Evolutionary conservation across 2,797 vertebrate species (phyloP).

Genomic region (Phalanger gymnotis): DNA sequence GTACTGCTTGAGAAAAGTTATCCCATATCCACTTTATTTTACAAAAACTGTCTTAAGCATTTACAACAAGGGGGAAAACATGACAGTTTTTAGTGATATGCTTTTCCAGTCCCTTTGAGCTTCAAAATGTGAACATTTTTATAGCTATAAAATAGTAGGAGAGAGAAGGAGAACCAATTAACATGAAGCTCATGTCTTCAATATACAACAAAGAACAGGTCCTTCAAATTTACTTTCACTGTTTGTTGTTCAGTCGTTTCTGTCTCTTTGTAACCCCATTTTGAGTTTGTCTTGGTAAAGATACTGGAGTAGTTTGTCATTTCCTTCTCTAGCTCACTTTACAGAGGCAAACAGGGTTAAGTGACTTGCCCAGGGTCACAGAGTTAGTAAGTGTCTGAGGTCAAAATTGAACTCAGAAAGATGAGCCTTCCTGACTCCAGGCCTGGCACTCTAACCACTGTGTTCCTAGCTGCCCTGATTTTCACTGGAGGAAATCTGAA

Average conservation of each 20-base stretch:
- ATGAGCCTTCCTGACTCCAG: background rate
- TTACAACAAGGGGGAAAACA: background rate
- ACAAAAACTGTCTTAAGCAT: background rate
- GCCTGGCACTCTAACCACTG: background rate
- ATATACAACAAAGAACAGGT: background rate
- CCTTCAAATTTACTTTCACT: background rate
- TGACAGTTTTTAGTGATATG: background rate
- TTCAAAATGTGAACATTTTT: background rate
- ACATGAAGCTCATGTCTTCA: background rate
- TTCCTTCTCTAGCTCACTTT: too few relatives aligned
- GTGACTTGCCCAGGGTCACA: background rate
- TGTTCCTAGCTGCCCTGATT: background rate
- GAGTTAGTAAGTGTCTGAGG: background rate
- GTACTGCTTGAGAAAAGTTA: background rate
- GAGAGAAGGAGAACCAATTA: background rate
- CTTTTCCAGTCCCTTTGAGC: background rate
- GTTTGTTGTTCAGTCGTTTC: background rate
- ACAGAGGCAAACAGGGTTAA: background rate
- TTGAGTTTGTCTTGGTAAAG: background rate
- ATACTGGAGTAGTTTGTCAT: background rate
- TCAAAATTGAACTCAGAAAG: background rate
- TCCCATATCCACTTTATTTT: background rate
- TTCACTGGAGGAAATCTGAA: constrained; percentile 1
- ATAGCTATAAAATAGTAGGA: background rate
- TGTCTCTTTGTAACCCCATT: background rate